Evolutionary conservation across 1,140 invertebrate genomes (phyloP).

Genomic region (Elysia chlorotica): DNA sequence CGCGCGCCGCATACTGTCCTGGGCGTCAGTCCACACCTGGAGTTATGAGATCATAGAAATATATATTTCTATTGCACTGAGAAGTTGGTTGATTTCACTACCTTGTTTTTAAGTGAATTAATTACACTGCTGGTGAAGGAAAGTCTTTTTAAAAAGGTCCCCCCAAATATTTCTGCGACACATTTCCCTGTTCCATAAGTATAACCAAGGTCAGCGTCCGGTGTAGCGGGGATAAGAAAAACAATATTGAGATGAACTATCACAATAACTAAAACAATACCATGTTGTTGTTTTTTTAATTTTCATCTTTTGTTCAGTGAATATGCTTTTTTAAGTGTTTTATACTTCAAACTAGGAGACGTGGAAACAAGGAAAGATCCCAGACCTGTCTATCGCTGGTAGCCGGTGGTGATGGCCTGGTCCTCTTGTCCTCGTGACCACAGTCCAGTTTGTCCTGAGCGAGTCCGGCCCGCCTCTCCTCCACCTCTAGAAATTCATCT

Average conservation of each 20-base stretch:
- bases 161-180: background rate
- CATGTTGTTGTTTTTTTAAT: background rate
- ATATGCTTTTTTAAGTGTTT: no score
- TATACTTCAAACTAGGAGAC: no score
- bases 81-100: no score
- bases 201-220: background rate
- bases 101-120: background rate
- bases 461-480: background rate
- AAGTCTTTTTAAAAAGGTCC: background rate
- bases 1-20: constrained; percentile 19
- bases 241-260: no score
- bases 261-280: background rate
- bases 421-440: background rate
- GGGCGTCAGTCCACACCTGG: constrained; percentile 21
- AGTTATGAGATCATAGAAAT: background rate
- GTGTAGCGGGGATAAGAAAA: no score
- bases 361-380: no score
- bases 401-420: background rate
- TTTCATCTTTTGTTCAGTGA: no score
- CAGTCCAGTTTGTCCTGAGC: background rate
- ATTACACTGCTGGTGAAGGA: no score
- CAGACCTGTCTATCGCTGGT: background rate
- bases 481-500: background rate
- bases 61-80: background rate
- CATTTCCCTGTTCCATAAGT: background rate